Conservation (phyloP, 2,888 invertebrate genomes). For the Mechanitis messenoides region DNA sequence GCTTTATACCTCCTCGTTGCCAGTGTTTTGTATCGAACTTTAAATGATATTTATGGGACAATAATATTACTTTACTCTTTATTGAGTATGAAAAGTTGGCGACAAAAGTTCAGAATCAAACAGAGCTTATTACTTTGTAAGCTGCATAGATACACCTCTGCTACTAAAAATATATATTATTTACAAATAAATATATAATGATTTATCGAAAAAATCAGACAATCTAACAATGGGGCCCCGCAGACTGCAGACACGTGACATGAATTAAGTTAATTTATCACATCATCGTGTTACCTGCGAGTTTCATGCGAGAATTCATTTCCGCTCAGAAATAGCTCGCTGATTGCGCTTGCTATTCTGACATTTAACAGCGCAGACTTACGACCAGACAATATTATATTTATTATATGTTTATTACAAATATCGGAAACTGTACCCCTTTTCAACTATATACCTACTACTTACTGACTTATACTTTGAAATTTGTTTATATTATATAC, state of each 20-base stretch:
- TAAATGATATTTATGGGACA: conserved; percentile 21
- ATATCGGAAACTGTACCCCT: too few relatives aligned
- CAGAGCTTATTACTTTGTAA: too few relatives aligned
- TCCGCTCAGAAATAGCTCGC: conserved; percentile 30
- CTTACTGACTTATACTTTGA: too few relatives aligned
- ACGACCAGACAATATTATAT: neutral
- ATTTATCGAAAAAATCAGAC: neutral
- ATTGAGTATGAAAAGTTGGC: neutral
- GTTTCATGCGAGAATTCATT: conserved; percentile 32
- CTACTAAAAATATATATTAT: too few relatives aligned
- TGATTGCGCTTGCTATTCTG: conserved; percentile 25
- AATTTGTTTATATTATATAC: too few relatives aligned
- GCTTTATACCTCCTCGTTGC: conserved; percentile 23
- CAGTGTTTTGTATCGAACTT: conserved; percentile 20
- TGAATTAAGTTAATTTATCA: conserved; percentile 32
- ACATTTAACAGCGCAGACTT: conserved; percentile 14
- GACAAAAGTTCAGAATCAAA: neutral
- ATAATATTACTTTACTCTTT: conserved; percentile 8
- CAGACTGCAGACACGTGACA: conserved; percentile 20
- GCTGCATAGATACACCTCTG: too few relatives aligned
- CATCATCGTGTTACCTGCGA: conserved; percentile 30
- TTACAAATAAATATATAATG: too few relatives aligned
- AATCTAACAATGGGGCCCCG: neutral
- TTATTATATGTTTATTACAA: neutral
- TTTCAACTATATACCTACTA: too few relatives aligned